phyloP scores from a whole-genome alignment of 2,113 vertebrate genomes.

The Thalassoma bifasciatum region DNA sequence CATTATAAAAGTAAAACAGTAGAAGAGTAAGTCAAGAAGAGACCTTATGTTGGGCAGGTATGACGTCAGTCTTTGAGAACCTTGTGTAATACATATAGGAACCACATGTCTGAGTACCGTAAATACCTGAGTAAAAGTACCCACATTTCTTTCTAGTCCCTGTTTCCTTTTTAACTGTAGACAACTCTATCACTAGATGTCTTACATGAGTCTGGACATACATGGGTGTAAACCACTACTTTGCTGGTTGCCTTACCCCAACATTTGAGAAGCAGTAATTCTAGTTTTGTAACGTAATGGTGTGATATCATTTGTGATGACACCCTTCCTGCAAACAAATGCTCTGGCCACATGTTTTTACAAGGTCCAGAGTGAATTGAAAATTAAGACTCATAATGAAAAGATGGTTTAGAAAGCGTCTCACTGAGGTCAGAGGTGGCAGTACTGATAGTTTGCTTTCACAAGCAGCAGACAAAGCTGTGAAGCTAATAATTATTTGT shows the following conservation, averaged over 20 bases:
- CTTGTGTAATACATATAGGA: no score
- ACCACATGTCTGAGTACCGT: no score
- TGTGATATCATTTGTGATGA: constrained; percentile 40
- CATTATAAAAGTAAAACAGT: neutral
- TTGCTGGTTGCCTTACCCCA: neutral
- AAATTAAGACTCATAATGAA: constrained; percentile 25
- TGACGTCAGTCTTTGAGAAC: neutral
- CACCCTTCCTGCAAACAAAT: constrained; percentile 40
- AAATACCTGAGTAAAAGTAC: no score
- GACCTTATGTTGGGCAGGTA: neutral
- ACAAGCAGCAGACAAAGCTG: constrained; percentile 5
- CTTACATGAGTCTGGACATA: neutral
- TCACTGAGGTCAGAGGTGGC: constrained; percentile 15
- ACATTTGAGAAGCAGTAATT: neutral
- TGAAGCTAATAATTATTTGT: neutral
- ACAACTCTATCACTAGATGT: neutral
- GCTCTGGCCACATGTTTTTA: constrained; percentile 39
- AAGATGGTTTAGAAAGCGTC: constrained; percentile 35
- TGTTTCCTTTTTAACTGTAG: no score
- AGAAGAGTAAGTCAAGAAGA: neutral
- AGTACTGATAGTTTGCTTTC: constrained; percentile 10
- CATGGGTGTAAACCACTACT: neutral
- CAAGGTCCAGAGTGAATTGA: constrained; percentile 16
- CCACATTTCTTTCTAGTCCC: no score
- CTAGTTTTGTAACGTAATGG: neutral